Conservation (phyloP, 2,113 vertebrate species). For the Sciurus niger region DNA sequence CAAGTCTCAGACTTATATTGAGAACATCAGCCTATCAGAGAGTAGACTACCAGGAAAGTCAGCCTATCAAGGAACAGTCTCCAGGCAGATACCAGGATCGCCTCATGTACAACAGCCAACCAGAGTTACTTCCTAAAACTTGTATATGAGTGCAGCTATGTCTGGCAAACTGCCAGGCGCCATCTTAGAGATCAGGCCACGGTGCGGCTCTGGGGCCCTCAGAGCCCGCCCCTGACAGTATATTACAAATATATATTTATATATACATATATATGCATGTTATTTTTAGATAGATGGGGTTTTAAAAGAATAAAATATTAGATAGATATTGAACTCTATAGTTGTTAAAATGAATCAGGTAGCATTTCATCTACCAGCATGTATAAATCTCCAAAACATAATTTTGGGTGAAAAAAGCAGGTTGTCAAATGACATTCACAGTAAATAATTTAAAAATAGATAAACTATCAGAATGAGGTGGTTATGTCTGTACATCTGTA, state of each 20-base stretch:
- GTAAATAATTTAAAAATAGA: not conserved
- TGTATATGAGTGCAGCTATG: too few relatives aligned
- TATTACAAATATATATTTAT: not conserved
- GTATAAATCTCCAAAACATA: not conserved
- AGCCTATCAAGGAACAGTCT: too few relatives aligned
- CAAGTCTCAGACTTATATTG: too few relatives aligned
- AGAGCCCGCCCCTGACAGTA: too few relatives aligned
- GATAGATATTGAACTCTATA: not conserved
- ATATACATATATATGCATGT: not conserved
- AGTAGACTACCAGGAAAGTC: too few relatives aligned
- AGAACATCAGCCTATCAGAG: too few relatives aligned
- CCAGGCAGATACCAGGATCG: too few relatives aligned
- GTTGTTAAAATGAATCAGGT: not conserved
- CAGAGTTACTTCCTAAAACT: too few relatives aligned
- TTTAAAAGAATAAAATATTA: not conserved
- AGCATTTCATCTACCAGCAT: not conserved
- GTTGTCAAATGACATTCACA: not conserved
- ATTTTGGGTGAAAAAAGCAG: not conserved
- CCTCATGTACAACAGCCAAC: too few relatives aligned
- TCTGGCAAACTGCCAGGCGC: too few relatives aligned
- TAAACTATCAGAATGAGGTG: not conserved
- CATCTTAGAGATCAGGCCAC: too few relatives aligned
- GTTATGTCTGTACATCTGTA: not conserved
- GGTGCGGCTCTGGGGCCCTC: too few relatives aligned
- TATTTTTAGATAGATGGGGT: not conserved